Evolutionary conservation across 2,113 vertebrate species (phyloP).

Genomic region (Perccottus glenii): DNA sequence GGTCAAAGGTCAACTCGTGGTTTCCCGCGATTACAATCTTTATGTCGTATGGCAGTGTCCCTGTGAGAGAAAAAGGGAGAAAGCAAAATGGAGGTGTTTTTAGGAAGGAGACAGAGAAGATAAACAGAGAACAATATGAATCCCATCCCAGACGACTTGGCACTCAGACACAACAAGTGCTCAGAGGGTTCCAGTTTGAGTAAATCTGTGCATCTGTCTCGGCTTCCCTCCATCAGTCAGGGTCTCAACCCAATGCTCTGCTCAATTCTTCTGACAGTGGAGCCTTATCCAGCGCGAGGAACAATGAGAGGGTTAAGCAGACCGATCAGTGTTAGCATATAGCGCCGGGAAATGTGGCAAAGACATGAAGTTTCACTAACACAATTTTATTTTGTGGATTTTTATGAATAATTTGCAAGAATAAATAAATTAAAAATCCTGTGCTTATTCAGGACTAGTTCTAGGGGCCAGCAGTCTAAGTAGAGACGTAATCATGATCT

Average conservation of each 20-base stretch:
- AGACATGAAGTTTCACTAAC: no score
- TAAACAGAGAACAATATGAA: slow-evolving; percentile 24
- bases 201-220: slow-evolving; percentile 61
- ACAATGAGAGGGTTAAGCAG: slow-evolving; percentile 19
- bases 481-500: no score
- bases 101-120: background rate
- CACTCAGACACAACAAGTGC: slow-evolving; percentile 23
- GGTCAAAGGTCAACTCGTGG: slow-evolving; percentile 97
- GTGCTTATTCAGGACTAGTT: no score
- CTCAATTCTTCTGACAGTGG: slow-evolving; percentile 39
- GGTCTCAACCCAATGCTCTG: slow-evolving; percentile 49
- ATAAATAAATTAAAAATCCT: no score
- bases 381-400: no score
- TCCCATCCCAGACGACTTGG: slow-evolving; percentile 35
- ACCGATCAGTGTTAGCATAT: slow-evolving; percentile 1
- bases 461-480: no score
- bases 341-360: no score
- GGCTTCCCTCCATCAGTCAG: slow-evolving; percentile 61
- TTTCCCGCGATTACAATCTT: slow-evolving; percentile 97
- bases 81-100: background rate
- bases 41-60: slow-evolving; percentile 95
- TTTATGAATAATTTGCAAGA: no score
- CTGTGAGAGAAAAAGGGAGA: slow-evolving; percentile 65
- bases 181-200: slow-evolving; percentile 32
- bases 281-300: slow-evolving; percentile 42